Base-by-base conservation (phyloP, 2,113 vertebrate genomes). In the Tautogolabrus adspersus region DNA sequence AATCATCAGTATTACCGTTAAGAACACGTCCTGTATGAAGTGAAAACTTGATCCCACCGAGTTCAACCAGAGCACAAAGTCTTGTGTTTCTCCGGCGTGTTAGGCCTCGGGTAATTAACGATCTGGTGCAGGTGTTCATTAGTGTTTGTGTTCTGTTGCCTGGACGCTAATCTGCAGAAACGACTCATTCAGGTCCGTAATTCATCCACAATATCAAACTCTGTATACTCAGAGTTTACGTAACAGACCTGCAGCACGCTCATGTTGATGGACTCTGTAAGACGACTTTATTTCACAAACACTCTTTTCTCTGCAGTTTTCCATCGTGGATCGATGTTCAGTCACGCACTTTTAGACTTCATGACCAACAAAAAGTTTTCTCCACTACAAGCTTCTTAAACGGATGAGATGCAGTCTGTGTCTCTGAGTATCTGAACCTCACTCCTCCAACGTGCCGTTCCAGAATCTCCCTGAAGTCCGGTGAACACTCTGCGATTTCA, bases 61-160 rank as follows among this genome's bases (percentile, higher is more conserved):
- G 63, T 37, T 16, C 26, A 23, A 42, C 16, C 10, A 23, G 3
- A 26, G 16, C n/a, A 44, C 16, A 49, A 30, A 18, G 23, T 44
- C 46, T 19, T 74, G 21, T 62, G 26, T 66, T 1, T 55, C 23
- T 49, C 19, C 38, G 34, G 7, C 38, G 55, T 61, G 16, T 69
- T 62, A 23, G 18, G 22, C 56, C 16, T 10, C 54, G 54, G 58
- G 42, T 52, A 52, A 76, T 68, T 49, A 60, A 72, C 12, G 13
- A 61, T 16, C 61, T 15, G 7, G 12, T 44, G 63, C 55, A 34
- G 13, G 60, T 62, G 57, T 15, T 19, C 8, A 46, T 59, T 76
- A 57, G 58, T 51, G 38, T 83, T 58, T 22, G 1, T 34, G 15
- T 47, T 49, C 11, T 60, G 55, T 37, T 64, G 44, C 71, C 51